These are phyloP conservation scores for Rhinatrema bivittatum DNA, from an alignment of 2,797 vertebrate genomes.

Conservation along the genomic window DNA sequence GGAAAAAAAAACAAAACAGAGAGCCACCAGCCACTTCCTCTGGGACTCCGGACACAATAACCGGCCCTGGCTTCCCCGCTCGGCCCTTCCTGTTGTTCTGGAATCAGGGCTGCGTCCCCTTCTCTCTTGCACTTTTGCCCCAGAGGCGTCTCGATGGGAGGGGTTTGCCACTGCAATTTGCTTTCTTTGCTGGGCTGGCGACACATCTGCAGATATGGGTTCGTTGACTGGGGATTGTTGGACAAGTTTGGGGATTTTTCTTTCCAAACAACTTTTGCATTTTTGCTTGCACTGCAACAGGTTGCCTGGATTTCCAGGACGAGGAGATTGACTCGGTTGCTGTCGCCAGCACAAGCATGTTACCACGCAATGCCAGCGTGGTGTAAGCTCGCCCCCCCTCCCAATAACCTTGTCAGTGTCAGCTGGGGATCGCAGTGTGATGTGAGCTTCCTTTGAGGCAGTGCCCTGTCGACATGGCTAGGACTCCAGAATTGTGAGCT, in stretches of 20 bases:
- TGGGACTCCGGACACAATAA: too few species aligned
- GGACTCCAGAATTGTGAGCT: too few species aligned
- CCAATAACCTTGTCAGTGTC: too few species aligned
- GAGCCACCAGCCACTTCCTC: neutral
- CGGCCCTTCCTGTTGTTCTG: constrained; percentile 17
- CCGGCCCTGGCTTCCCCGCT: neutral
- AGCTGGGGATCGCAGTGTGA: too few species aligned
- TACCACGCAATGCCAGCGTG: too few species aligned
- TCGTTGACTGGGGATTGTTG: constrained; percentile 45
- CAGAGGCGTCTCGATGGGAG: constrained; percentile 41
- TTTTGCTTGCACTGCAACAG: constrained; percentile 41
- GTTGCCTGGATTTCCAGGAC: too few species aligned
- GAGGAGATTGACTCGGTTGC: too few species aligned
- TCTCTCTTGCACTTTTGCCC: constrained; percentile 54
- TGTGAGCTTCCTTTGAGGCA: too few species aligned
- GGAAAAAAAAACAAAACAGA: neutral
- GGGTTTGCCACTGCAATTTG: neutral
- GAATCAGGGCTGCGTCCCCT: too few species aligned
- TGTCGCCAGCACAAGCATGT: too few species aligned
- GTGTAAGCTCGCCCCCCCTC: too few species aligned
- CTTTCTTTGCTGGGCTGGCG: constrained; percentile 29
- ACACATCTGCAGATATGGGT: neutral
- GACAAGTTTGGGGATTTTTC: constrained; percentile 53
- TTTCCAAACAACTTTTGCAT: constrained; percentile 64
- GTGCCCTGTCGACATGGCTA: too few species aligned